Evolutionary conservation across 2,113 vertebrate genomes (phyloP).

Genomic region (Mohoua ochrocephala): DNA sequence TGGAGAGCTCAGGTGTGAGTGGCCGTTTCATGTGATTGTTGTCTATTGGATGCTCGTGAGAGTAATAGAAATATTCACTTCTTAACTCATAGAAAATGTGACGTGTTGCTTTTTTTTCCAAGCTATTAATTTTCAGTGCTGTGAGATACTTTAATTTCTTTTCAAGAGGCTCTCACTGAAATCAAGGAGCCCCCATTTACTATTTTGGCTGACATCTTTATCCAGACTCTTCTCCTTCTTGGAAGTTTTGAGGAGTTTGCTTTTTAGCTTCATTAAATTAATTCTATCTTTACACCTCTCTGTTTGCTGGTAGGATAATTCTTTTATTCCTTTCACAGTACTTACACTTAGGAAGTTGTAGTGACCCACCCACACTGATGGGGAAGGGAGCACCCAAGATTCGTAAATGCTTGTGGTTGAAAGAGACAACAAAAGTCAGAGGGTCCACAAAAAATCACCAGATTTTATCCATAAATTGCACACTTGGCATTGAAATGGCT

Average conservation of each 20-base stretch:
- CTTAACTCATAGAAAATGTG: neutral
- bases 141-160: neutral
- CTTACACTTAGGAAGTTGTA: neutral
- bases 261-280: neutral
- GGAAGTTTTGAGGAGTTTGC: neutral
- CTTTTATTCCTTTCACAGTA: neutral
- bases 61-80: neutral
- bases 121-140: neutral
- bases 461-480: neutral
- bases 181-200: neutral
- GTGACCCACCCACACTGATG: neutral
- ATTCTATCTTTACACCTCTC: neutral
- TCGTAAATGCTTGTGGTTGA: neutral
- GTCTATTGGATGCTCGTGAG: neutral
- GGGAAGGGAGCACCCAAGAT: neutral
- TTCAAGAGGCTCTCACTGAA: neutral
- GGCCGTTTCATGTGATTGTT: neutral
- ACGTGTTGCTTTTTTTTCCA: neutral
- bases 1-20: neutral
- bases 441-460: neutral
- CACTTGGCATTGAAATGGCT: neutral
- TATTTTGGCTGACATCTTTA: neutral
- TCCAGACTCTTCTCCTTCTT: neutral
- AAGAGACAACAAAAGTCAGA: neutral
- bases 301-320: neutral